Conservation (phyloP, 2,113 vertebrate species). For the Pygathrix nemaeus region DNA sequence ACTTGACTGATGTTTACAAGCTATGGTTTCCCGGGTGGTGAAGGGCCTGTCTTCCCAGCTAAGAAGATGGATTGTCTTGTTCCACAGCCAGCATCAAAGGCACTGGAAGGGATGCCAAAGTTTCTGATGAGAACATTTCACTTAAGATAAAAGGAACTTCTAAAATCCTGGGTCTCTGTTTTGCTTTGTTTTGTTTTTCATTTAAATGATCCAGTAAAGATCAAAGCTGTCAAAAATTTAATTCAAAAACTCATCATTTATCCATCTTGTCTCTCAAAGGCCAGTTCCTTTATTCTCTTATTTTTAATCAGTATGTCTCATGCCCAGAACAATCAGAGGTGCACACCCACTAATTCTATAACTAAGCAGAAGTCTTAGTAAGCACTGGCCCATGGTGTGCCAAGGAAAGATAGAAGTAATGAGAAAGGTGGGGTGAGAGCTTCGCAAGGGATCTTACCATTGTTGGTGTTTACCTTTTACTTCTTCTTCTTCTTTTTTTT, state of each 20-base stretch:
- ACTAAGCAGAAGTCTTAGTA: neutral
- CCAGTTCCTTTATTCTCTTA: constrained; percentile 6
- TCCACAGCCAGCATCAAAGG: constrained; percentile 54
- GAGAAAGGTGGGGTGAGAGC: accelerated
- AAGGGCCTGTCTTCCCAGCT: constrained; percentile 51
- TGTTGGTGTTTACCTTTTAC: neutral
- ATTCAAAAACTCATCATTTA: constrained; percentile 72
- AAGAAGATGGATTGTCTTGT: constrained; percentile 33
- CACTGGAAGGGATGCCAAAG: constrained; percentile 18
- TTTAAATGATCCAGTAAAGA: constrained; percentile 70
- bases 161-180: constrained; percentile 55
- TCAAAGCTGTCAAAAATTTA: constrained; percentile 68
- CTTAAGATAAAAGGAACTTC: constrained; percentile 71
- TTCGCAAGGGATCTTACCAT: accelerated
- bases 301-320: neutral
- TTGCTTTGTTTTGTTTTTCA: neutral
- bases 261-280: constrained; percentile 52
- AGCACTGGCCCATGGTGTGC: neutral
- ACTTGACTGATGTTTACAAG: constrained; percentile 51
- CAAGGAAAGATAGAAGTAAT: accelerated
- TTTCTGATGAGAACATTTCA: constrained; percentile 69
- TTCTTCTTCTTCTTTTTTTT: neutral
- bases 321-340: neutral
- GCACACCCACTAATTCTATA: neutral
- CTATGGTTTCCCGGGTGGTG: neutral